Base-by-base conservation (phyloP, 2,797 vertebrate genomes). In the Gymnocypris eckloni region DNA sequence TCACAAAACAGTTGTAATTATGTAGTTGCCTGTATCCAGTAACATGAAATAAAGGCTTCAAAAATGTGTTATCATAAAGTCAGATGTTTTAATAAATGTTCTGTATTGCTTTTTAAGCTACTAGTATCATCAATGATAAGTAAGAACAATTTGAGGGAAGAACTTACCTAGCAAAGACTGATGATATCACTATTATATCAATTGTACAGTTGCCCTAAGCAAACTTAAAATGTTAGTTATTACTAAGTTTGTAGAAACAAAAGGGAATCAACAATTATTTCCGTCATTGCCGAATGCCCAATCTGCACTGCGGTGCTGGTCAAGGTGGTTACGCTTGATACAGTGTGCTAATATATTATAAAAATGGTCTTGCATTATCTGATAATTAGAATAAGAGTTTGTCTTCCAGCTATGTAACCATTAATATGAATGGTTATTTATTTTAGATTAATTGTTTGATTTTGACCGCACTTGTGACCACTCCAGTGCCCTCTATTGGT, bases 401-500 rank as follows among this genome's bases (percentile, higher is more conserved):
- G 2, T 2, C 18, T 61, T 6, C 12, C 12, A 75, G 37, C 43
- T 75, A 3, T 66, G 43, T 37, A 16, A 50, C 37, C 18, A 50
- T 79, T 39, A 6, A 45, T 61, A 56, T 66, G 9, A 37, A 16
- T 22, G n/a, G 12, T 41, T 71, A 59, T 45, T 79, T 61, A 52
- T 45, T 71, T 15, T 82, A 43, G 78, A 61, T 61, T 79, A 82
- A 52, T 67, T 50, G 33, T 50, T 73, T 64, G 41, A 81, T 64
- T 81, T 52, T 82, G 66, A 76, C 83, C 41, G 39, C 39, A 73
- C 73, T 41, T 41, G 28, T 76, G 33, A 81, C 64, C 85, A 83
- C 75, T 80, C 79, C 79, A 88, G 80, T 90, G 88, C 90, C 90
- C 89, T 90, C 89, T 91, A 81, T 82, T 86, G 90, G 84, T 66